Evolutionary conservation across 2,888 invertebrate species (phyloP).

Genomic region (Cryptocheilus praepositus): DNA sequence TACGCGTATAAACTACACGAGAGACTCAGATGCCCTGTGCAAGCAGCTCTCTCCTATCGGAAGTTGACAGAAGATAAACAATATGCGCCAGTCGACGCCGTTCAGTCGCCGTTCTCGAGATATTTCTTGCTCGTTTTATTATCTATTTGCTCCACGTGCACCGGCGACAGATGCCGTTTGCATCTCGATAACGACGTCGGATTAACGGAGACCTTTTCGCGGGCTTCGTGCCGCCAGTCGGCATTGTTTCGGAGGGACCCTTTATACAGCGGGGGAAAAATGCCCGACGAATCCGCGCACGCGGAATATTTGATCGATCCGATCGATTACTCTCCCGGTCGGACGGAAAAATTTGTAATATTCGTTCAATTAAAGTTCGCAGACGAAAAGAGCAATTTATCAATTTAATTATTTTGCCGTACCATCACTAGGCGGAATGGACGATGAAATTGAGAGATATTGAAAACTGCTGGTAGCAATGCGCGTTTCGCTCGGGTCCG

Average conservation of each 20-base stretch:
- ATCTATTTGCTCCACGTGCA: constrained; percentile 50
- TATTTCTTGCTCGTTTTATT: constrained; percentile 43
- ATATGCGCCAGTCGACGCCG: constrained; percentile 35
- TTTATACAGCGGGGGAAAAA: too few species aligned
- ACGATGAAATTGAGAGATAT: too few species aligned
- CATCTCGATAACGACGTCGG: constrained; percentile 17
- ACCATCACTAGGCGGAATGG: too few species aligned
- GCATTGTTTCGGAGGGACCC: constrained; percentile 7
- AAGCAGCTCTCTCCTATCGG: constrained; percentile 41
- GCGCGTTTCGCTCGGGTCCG: too few species aligned
- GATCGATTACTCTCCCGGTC: too few species aligned
- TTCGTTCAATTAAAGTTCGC: constrained; percentile 7
- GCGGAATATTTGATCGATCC: too few species aligned
- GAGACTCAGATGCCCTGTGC: constrained; percentile 25
- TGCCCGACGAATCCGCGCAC: too few species aligned
- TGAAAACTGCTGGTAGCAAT: too few species aligned
- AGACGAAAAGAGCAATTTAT: too few species aligned
- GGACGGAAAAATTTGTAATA: constrained; percentile 8
- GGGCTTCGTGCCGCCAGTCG: constrained; percentile 9
- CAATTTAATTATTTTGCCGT: too few species aligned
- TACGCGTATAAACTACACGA: constrained; percentile 1
- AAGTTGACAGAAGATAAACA: constrained; percentile 54
- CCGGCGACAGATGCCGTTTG: constrained; percentile 20
- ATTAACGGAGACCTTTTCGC: constrained; percentile 29
- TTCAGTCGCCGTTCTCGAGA: constrained; percentile 39